Conservation (phyloP, 2,113 vertebrate genomes). For the Brachypodius melanocephalos region DNA sequence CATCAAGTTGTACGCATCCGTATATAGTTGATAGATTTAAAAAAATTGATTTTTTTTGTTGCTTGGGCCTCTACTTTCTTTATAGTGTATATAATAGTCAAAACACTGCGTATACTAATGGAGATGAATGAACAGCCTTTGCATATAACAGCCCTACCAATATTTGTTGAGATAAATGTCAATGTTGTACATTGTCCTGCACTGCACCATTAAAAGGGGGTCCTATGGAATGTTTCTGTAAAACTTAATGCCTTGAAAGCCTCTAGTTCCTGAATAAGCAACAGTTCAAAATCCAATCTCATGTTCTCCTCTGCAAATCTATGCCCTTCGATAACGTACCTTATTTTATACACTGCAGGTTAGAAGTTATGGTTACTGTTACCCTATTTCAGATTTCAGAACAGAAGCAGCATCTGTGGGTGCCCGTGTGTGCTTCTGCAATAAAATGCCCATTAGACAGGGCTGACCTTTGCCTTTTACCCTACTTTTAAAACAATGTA, state of each 20-base stretch:
- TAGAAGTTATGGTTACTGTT: background rate
- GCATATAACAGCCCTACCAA: background rate
- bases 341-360: background rate
- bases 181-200: background rate
- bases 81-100: background rate
- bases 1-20: background rate
- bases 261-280: background rate
- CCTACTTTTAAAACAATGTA: background rate
- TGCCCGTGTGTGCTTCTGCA: background rate
- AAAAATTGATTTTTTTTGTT: background rate
- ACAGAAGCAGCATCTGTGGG: background rate
- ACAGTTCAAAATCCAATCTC: background rate
- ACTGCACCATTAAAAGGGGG: rapidly evolving
- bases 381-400: background rate
- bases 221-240: background rate
- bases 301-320: background rate
- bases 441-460: background rate
- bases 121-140: background rate
- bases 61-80: background rate
- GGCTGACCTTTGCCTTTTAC: background rate
- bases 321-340: rapidly evolving
- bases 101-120: background rate
- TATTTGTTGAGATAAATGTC: background rate
- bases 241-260: background rate
- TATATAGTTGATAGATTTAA: background rate